These are phyloP conservation scores for Hermetia illucens DNA, from an alignment of 1,140 invertebrate species.

Conservation along the genomic window DNA sequence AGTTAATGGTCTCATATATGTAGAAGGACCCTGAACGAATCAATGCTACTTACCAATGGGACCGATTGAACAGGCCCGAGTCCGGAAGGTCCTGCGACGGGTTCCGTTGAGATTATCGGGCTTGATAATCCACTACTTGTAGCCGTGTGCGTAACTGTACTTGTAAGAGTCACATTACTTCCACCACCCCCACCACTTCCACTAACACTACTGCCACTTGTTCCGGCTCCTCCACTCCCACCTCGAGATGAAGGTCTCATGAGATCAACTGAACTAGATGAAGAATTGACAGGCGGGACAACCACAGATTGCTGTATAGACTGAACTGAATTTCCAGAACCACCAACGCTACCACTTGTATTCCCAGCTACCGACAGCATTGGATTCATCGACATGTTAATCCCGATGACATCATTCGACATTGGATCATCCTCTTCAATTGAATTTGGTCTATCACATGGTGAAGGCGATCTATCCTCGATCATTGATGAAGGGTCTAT, in stretches of 20 bases:
- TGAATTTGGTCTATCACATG: slow-evolving; percentile 18
- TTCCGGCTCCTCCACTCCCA: slow-evolving; percentile 2
- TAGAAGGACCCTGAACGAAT: too few species aligned
- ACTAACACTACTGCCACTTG: too few species aligned
- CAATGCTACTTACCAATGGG: slow-evolving; percentile 71
- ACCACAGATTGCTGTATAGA: slow-evolving; percentile 1
- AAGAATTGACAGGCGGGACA: slow-evolving; percentile 3
- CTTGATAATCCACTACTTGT: slow-evolving; percentile 10
- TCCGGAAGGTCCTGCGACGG: slow-evolving; percentile 58
- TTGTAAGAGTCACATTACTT: slow-evolving; percentile 2
- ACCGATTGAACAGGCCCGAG: slow-evolving; percentile 72
- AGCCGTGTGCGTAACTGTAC: slow-evolving; percentile 3
- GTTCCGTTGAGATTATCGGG: slow-evolving; percentile 25
- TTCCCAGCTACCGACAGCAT: slow-evolving; percentile 3
- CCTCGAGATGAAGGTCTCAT: slow-evolving; percentile 23
- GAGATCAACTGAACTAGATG: slow-evolving; percentile 11
- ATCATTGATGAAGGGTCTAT: background rate
- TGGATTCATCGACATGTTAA: slow-evolving; percentile 20
- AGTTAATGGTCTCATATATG: too few species aligned
- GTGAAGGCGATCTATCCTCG: background rate
- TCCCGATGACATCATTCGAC: slow-evolving; percentile 8
- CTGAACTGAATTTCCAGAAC: slow-evolving; percentile 7
- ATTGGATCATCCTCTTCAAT: slow-evolving; percentile 8
- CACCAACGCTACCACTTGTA: slow-evolving; percentile 10
- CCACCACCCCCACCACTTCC: slow-evolving; percentile 12